These are phyloP conservation scores for Achatina immaculata DNA, from an alignment of 1,140 invertebrate genomes.

Conservation along the genomic window DNA sequence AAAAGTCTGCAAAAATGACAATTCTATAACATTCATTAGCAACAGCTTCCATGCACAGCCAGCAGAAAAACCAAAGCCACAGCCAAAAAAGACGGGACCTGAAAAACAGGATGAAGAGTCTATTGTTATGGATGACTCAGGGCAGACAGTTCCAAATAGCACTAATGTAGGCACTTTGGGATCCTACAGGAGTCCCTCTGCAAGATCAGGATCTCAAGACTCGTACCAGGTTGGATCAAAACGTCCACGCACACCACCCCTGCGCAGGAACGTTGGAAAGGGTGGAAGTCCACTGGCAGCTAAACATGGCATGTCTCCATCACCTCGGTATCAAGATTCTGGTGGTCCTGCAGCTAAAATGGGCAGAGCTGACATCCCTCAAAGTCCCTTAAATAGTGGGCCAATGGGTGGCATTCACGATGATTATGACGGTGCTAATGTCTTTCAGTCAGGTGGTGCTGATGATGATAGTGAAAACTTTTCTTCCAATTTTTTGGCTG, in stretches of 20 bases:
- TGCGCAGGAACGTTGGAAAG: slow-evolving; percentile 6
- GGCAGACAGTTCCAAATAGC: slow-evolving; percentile 32
- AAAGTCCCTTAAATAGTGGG: slow-evolving; percentile 23
- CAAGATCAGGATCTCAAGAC: slow-evolving; percentile 12
- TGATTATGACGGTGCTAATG: slow-evolving; percentile 29
- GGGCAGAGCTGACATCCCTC: slow-evolving; percentile 20
- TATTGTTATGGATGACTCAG: slow-evolving; percentile 33
- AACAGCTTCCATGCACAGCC: slow-evolving; percentile 47
- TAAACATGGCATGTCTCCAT: slow-evolving; percentile 26
- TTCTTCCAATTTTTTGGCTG: slow-evolving; percentile 31
- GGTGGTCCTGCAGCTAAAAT: slow-evolving; percentile 29
- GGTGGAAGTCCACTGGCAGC: background rate
- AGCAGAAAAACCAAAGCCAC: slow-evolving; percentile 35
- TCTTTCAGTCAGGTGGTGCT: slow-evolving; percentile 32
- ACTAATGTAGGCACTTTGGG: slow-evolving; percentile 41
- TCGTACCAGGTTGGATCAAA: slow-evolving; percentile 30
- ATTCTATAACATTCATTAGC: slow-evolving; percentile 45
- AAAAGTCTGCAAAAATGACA: slow-evolving; percentile 47
- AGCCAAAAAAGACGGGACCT: slow-evolving; percentile 23
- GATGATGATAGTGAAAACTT: slow-evolving; percentile 30
- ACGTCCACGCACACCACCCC: slow-evolving; percentile 36
- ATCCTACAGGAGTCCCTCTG: background rate
- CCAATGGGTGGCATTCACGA: background rate
- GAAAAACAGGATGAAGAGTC: slow-evolving; percentile 37
- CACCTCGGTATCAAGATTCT: slow-evolving; percentile 32